phyloP scores from a whole-genome alignment of 1,140 invertebrate species.

The Eurytemora carolleeae region DNA sequence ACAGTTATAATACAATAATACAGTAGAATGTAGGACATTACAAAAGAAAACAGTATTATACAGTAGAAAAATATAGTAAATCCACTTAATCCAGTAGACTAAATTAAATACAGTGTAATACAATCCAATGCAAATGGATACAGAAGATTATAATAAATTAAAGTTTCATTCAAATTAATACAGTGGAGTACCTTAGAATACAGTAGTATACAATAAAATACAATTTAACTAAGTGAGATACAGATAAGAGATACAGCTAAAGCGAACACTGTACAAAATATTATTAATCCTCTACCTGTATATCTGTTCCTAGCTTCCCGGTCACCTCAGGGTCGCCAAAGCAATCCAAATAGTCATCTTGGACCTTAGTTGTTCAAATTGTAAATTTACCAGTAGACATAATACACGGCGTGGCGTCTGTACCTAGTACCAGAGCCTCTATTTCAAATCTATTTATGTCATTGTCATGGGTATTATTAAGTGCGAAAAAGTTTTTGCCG shows the following conservation, averaged over 20 bases:
- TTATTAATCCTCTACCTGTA: slow-evolving; percentile 31
- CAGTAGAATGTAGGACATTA: too few species aligned
- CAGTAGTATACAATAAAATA: neutral
- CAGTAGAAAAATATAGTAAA: too few species aligned
- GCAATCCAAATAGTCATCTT: slow-evolving; percentile 81
- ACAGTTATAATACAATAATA: too few species aligned
- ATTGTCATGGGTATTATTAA: too few species aligned
- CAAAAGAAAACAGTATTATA: too few species aligned
- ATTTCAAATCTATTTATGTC: too few species aligned
- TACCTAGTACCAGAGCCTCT: neutral
- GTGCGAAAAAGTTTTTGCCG: too few species aligned
- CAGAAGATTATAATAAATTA: neutral
- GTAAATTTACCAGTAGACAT: slow-evolving; percentile 2
- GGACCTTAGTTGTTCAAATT: slow-evolving; percentile 17
- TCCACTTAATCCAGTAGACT: too few species aligned
- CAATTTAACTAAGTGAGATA: too few species aligned
- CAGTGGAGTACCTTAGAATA: neutral
- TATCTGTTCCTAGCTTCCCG: slow-evolving; percentile 78
- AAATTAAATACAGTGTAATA: too few species aligned
- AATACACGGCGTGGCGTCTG: neutral
- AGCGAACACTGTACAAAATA: too few species aligned
- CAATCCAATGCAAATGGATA: neutral
- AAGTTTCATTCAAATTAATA: neutral
- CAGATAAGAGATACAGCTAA: too few species aligned
- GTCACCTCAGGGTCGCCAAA: slow-evolving; percentile 63